Evolutionary conservation across 2,797 vertebrate genomes (phyloP).

Genomic region (Squalus acanthias): DNA sequence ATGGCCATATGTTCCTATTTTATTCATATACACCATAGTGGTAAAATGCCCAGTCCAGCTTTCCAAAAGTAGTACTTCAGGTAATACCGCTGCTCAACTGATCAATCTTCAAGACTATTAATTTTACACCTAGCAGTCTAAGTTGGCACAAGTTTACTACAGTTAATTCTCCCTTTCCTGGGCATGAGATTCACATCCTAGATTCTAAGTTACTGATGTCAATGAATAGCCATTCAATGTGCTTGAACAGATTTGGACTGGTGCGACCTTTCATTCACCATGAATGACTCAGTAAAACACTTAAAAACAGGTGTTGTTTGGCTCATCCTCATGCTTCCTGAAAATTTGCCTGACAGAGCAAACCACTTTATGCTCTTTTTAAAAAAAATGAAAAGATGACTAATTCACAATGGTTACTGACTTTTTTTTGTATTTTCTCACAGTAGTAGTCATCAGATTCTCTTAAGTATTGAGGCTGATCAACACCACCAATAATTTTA

Average conservation of each 20-base stretch:
- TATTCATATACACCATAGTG: not conserved
- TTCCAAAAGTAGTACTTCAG: not conserved
- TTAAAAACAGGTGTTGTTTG: not conserved
- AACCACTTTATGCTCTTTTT: not conserved
- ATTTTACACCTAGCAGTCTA: not conserved
- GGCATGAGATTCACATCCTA: not conserved
- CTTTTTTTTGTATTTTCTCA: not conserved
- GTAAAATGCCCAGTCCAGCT: not conserved
- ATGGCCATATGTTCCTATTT: not conserved
- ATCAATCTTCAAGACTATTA: not conserved
- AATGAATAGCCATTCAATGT: not conserved
- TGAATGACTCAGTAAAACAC: not conserved
- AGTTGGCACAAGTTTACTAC: not conserved
- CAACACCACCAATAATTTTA: not conserved
- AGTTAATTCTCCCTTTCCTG: not conserved
- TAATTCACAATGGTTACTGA: not conserved
- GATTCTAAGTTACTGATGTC: not conserved
- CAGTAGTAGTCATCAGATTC: not conserved
- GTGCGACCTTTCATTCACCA: not conserved
- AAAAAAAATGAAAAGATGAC: not conserved
- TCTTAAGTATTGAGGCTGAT: not conserved
- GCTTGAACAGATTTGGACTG: not conserved
- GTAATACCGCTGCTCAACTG: not conserved
- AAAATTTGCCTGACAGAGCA: not conserved
- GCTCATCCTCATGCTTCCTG: not conserved